Conservation (phyloP, 92 coral and sea anemone species). For the Palythoa grandis region DNA sequence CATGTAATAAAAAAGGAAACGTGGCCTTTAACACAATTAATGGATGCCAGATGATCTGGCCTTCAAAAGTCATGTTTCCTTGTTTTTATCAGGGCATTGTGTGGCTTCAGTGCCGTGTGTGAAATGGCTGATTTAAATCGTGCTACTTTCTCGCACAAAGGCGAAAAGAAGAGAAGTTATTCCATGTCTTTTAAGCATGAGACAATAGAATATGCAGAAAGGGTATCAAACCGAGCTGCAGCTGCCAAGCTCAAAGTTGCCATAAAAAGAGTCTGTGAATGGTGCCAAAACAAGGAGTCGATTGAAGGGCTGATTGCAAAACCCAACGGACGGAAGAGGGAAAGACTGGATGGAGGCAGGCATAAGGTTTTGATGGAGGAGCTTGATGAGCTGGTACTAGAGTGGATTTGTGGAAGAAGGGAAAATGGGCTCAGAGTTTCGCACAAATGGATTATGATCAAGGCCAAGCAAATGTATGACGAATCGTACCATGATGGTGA, state of each 20-base stretch:
- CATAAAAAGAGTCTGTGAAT: slow-evolving; percentile 44
- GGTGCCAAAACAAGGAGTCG: slow-evolving; percentile 44
- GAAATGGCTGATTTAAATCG: slow-evolving; percentile 31
- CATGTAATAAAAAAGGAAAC: no score
- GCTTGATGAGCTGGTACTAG: slow-evolving; percentile 44
- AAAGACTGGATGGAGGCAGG: slow-evolving; percentile 46
- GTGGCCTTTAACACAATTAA: no score
- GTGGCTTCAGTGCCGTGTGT: slow-evolving; percentile 22
- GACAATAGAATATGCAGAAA: slow-evolving; percentile 52
- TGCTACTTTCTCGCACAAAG: slow-evolving; percentile 29
- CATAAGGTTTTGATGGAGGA: slow-evolving; percentile 43
- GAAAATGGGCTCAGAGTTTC: slow-evolving; percentile 48
- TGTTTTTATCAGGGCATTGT: not conserved
- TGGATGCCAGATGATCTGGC: slow-evolving; percentile 1
- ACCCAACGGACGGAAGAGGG: slow-evolving; percentile 33
- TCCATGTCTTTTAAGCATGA: slow-evolving; percentile 46
- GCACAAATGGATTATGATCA: slow-evolving; percentile 42
- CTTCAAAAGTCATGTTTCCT: slow-evolving; percentile 2
- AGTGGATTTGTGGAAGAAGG: slow-evolving; percentile 54
- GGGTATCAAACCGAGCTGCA: slow-evolving; percentile 39
- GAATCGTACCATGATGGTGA: slow-evolving; percentile 19
- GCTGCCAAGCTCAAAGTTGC: slow-evolving; percentile 53
- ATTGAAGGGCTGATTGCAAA: slow-evolving; percentile 18
- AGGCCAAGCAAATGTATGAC: slow-evolving; percentile 31
- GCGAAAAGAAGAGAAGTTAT: slow-evolving; percentile 44